Percentiles rank a stretch among this genome's conserved stretches.
Conservation (phyloP, 2,797 vertebrate genomes). For the Lagodon rhomboides region DNA sequence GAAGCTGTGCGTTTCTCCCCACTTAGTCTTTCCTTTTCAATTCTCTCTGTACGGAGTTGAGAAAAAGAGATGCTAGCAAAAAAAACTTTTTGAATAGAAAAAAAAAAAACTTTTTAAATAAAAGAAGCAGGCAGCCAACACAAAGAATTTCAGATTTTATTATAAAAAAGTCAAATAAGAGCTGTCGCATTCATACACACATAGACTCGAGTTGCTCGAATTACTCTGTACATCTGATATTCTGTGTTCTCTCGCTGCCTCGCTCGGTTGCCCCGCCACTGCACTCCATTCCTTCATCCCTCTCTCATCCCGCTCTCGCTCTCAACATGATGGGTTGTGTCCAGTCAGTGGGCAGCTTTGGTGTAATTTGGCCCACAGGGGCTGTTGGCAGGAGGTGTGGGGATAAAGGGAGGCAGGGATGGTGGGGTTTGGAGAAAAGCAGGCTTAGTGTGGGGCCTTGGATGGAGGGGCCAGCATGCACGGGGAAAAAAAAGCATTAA, state of each 20-base stretch:
- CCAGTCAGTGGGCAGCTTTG: constrained; percentile 78
- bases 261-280: constrained; percentile 30
- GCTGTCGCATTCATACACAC: background rate
- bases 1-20: background rate
- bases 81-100: constrained; percentile 2
- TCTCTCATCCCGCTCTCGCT: constrained; percentile 47
- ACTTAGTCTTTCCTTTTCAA: background rate
- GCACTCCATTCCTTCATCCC: constrained; percentile 59
- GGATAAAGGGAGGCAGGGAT: constrained; percentile 77
- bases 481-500: constrained; percentile 86
- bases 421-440: constrained; percentile 79
- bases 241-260: constrained; percentile 12
- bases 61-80: background rate
- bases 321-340: constrained; percentile 74
- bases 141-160: constrained; percentile 4
- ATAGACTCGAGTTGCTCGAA: constrained; percentile 1
- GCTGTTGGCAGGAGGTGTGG: constrained; percentile 76
- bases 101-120: background rate
- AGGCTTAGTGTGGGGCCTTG: constrained; percentile 80
- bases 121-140: constrained; percentile 6
- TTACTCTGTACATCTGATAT: constrained; percentile 21
- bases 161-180: background rate
- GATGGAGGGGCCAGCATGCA: constrained; percentile 78
- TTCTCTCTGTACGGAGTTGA: background rate
- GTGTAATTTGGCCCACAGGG: constrained; percentile 81